phyloP scores from a whole-genome alignment of 2,113 vertebrate genomes.

The Myiagra hebetior region DNA sequence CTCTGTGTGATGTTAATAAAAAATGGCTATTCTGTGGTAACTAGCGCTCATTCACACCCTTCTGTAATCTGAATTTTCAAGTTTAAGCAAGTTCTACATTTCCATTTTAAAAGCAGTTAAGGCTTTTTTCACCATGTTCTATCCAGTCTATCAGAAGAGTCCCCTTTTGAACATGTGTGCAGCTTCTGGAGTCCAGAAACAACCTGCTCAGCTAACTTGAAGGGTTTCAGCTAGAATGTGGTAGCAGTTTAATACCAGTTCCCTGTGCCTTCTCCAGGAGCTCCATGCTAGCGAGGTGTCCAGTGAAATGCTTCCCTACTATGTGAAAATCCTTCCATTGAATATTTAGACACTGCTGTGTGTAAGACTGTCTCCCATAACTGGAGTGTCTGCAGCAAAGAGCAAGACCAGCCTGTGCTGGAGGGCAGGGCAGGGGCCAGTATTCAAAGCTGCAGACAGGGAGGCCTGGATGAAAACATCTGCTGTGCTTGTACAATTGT shows the following conservation, averaged over 20 bases:
- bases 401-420: background rate
- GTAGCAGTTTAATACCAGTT: background rate
- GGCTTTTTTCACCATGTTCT: background rate
- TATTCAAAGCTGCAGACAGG: background rate
- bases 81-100: background rate
- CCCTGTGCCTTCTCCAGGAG: background rate
- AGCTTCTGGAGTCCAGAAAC: background rate
- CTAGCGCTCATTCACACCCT: background rate
- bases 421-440: background rate
- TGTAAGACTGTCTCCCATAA: background rate
- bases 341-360: background rate
- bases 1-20: background rate
- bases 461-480: background rate
- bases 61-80: background rate
- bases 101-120: background rate
- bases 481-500: background rate
- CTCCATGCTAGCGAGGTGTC: accelerated
- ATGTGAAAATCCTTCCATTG: background rate
- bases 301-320: background rate
- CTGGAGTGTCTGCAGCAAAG: background rate
- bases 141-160: background rate
- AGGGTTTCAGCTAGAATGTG: background rate
- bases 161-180: background rate
- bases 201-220: background rate
- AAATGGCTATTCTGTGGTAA: background rate